These are phyloP conservation scores for Platorchestia sp. DNA, from an alignment of 1,140 invertebrate species.

Conservation along the genomic window DNA sequence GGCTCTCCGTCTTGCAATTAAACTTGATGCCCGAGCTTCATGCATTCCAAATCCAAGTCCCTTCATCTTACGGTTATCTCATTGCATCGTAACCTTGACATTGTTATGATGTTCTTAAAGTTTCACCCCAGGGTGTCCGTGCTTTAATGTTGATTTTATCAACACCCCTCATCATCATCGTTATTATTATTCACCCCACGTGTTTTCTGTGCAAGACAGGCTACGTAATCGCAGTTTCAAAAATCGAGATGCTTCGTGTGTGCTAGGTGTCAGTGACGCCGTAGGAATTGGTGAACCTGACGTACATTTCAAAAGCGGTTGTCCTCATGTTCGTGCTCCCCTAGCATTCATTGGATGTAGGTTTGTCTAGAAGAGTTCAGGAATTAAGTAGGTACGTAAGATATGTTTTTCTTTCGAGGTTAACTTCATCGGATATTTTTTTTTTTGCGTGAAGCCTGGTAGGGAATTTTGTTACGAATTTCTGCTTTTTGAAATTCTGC, in stretches of 20 bases:
- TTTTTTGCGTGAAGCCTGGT: not conserved
- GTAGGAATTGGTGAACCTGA: not conserved
- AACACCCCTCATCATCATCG: no score
- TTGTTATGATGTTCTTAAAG: not conserved
- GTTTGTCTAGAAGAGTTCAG: not conserved
- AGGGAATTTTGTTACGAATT: not conserved
- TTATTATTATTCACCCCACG: no score
- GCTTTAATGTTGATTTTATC: no score
- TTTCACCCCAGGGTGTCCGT: no score
- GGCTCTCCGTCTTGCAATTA: no score
- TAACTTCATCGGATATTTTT: not conserved
- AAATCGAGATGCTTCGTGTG: not conserved
- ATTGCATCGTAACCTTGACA: not conserved
- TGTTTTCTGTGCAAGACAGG: no score
- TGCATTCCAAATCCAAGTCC: no score
- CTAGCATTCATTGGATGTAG: not conserved
- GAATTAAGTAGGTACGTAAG: not conserved
- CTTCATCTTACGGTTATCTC: not conserved
- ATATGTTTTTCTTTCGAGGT: not conserved
- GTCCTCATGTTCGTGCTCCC: not conserved
- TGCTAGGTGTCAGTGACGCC: not conserved
- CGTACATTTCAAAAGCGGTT: not conserved
- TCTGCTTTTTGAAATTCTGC: not conserved
- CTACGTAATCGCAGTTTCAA: not conserved
- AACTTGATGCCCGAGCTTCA: no score